Base-by-base conservation (phyloP, 2,113 vertebrate species). In the Glareola pratincola region DNA sequence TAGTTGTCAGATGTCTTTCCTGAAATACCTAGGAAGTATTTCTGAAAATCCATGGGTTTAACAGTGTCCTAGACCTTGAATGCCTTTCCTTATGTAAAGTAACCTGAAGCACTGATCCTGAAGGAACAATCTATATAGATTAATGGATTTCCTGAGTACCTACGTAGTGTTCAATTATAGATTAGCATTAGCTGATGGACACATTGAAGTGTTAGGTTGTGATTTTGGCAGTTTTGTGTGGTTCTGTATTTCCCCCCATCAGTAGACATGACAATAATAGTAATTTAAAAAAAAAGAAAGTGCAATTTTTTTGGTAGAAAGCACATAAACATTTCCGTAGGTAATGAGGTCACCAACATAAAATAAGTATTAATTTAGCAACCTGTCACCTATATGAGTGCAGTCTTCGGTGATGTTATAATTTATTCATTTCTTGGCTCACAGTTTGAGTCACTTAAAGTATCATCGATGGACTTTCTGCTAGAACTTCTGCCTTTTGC, bases 121-220 rank as follows among this genome's bases (percentile, higher is more conserved):
- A 94, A 94, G 85, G 63, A 93, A 45, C 50, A 53, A 64, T 92
- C 83, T 84, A 6, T 95, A 86, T 57, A 73, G 57, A 94, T 94
- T 88, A 83, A 95, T 92, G 92, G 75, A 92, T 96, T 95, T 96
- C 39, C 47, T 77, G 88, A 95, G 83, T 88, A 83, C 85, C 67
- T 73, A 77, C 19, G 20, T 3, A 13, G 45, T 74, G 50, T 88
- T 96, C 75, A 88, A 91, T 97, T 97, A 94, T 94, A 47, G 86
- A 97, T 94, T 92, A 94, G 17, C 78, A 72, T 94, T 93, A 94
- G 59, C 60, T 85, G 76, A 83, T 86, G 71, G 56, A 69, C 74
- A 79, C 6, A 2, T 53, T 53, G 45, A 83, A 88, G 62, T 77
- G 57, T 66, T 94, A 26, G 0, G 5, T 32, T 83, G 75, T 88